These are phyloP conservation scores for Atractosteus spatula DNA, from an alignment of 2,113 vertebrate genomes.

Conservation along the genomic window DNA sequence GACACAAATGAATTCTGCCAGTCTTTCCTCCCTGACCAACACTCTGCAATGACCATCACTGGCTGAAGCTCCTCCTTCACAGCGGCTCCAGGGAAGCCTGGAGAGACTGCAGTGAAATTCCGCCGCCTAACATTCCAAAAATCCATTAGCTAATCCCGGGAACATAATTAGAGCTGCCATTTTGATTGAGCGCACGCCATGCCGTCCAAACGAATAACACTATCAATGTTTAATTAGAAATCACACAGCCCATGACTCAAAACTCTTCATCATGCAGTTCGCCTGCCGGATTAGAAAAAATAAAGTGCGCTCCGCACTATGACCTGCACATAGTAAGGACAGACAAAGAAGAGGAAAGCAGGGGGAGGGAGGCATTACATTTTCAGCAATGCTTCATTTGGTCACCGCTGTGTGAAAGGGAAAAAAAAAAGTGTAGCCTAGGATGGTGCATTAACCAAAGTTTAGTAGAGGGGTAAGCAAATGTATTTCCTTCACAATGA, in stretches of 20 bases:
- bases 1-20: neutral
- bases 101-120: conserved; percentile 12
- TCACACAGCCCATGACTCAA: conserved; percentile 64
- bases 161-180: conserved; percentile 93
- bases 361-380: conserved; percentile 11
- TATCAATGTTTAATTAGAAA: conserved; percentile 94
- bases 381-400: conserved; percentile 26
- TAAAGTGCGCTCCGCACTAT: neutral
- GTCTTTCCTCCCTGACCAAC: neutral
- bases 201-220: conserved; percentile 84
- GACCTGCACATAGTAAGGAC: neutral
- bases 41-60: neutral
- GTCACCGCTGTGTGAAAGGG: conserved; percentile 11
- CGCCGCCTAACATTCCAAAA: conserved; percentile 72
- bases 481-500: conserved; percentile 27
- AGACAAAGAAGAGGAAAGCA: conserved; percentile 7
- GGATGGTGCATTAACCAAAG: conserved; percentile 27
- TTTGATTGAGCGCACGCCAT: conserved; percentile 85
- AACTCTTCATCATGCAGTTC: conserved; percentile 33
- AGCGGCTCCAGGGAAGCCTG: conserved; percentile 1
- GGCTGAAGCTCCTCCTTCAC: neutral
- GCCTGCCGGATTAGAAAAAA: conserved; percentile 16
- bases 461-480: conserved; percentile 36
- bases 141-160: conserved; percentile 94
- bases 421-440: neutral